Conservation (phyloP, 2,888 invertebrate species). For the Acrocyrtus sp. region DNA sequence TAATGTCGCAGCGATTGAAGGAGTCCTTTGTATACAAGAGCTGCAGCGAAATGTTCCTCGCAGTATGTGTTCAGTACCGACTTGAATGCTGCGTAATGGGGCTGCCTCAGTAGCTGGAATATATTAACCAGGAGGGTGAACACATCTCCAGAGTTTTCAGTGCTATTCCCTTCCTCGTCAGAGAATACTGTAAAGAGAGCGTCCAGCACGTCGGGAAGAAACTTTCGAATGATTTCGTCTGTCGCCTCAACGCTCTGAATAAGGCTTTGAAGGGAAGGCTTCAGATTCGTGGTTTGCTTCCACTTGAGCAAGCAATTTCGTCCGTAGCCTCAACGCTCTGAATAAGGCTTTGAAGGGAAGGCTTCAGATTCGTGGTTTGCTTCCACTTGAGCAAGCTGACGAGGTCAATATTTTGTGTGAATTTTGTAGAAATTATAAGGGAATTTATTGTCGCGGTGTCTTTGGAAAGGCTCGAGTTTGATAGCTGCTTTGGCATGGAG, state of each 20-base stretch:
- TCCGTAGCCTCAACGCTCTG: constrained; percentile 68
- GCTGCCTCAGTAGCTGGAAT: constrained; percentile 83
- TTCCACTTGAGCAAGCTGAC: constrained; percentile 92
- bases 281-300: constrained; percentile 74
- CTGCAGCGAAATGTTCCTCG: constrained; percentile 92
- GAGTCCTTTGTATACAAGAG: constrained; percentile 89
- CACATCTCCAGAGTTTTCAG: constrained; percentile 88
- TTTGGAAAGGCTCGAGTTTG: constrained; percentile 31
- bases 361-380: constrained; percentile 69
- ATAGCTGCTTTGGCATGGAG: constrained; percentile 40
- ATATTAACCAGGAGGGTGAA: constrained; percentile 91
- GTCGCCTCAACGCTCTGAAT: constrained; percentile 47
- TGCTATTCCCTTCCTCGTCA: constrained; percentile 90
- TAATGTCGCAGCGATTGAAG: constrained; percentile 86
- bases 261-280: constrained; percentile 67
- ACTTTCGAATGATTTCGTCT: constrained; percentile 89
- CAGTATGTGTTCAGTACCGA: constrained; percentile 95
- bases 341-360: constrained; percentile 67
- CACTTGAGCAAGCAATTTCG: constrained; percentile 94
- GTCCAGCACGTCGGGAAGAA: constrained; percentile 92
- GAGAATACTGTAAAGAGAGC: constrained; percentile 93
- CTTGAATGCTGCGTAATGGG: constrained; percentile 92
- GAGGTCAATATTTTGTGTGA: constrained; percentile 93
- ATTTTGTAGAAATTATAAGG: constrained; percentile 92
- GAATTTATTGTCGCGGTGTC: constrained; percentile 72